Base-by-base conservation (phyloP, 2,888 invertebrate species). In the Calliphora vomitoria region DNA sequence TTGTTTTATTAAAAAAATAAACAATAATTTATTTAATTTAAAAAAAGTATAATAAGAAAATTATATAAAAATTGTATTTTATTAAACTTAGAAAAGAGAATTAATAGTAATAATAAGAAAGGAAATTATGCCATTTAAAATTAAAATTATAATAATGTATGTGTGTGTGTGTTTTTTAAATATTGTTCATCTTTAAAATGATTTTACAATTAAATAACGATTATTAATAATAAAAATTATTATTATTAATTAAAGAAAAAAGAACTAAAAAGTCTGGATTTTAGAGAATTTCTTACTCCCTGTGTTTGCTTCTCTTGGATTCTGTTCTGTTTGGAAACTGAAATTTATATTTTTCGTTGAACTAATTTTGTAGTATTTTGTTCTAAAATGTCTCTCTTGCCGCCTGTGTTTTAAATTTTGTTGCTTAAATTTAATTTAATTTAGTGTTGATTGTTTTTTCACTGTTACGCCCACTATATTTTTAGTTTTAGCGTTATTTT, bases 191-290 rank as follows among this genome's bases (percentile, higher is more conserved):
- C 53, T 82, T 79, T 82, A 66, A 68, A 68, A 79, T 74, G 72
- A 83, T 64, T 75, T 82, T 82, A 87, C 82, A 87, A 87, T 87
- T 87, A 87, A 87, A 85, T 87, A 87, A 87, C 87, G 87, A 87
- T 85, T 71, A 82, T 74, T 75, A 68, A 69, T 82, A 82, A 82
- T 84, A 84, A 84, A 66, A 79, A 72, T 62, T 60, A 53, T 62
- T 74, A 60, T 18, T 64, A 80, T 44, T 44, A 13, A 74, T 75
- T 44, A 64, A 68, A 50, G 60, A 79, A 75, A 75, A 55, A 64
- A 71, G 35, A 71, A 74, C 55, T 53, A 41, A 64, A 81, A 58
- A 58, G 55, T 66, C 47, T 58, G 66, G 25, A n/a, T 35, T 62
- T 62, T 41, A 64, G n/a, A 55, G 25, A 64, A 31, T 55, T 47